Base-by-base conservation (phyloP, 2,797 vertebrate genomes). In the Hypotaenidia okinawae region DNA sequence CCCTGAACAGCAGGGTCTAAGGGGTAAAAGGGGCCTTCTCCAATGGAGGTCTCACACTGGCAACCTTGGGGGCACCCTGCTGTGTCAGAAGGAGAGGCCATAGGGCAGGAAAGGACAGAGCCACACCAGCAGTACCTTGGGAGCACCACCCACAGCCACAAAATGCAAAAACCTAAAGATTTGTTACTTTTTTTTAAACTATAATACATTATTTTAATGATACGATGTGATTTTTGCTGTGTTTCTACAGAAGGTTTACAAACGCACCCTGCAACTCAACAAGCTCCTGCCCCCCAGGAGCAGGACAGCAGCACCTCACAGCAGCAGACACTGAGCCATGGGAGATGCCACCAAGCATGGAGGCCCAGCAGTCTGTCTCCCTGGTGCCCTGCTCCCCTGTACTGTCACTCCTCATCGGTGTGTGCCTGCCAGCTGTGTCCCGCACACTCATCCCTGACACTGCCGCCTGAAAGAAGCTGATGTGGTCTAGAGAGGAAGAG, bases 391-490 rank as follows among this genome's bases (percentile, higher is more conserved):
- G 63, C 32, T 63, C 32, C 30, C 57, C 52, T 0, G 2, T 19
- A 23, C 73, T 37, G 68, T 57, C 91, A 33, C 54, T n/a, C 43
- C 77, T n/a, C 83, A 80, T 54, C 0, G 7, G 11, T 0, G 1
- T 0, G 11, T 0, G 3, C 64, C 62, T 7, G 0, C 82, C 3
- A 8, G 61, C 78, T 32, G 1, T 0, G 0, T 66, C 80, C 66
- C 5, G 1, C 9, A 0, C 0, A 0, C 67, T 70, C 78, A 13
- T 4, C 54, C 51, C 68, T 3, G 2, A 16, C 63, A n/a, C 6
- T 0, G 1, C 51, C 0, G 0, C 32, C 3, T 17, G 30, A 19
- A 16, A 43, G 62, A 52, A 55, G 86, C 57, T 39, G 74, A 78
- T 33, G 59, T 57, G 70, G 47, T 37, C 7, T 3, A 58, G 77